These are phyloP conservation scores for Muscicapa comitata DNA, from an alignment of 2,797 vertebrate species.

Conservation along the genomic window DNA sequence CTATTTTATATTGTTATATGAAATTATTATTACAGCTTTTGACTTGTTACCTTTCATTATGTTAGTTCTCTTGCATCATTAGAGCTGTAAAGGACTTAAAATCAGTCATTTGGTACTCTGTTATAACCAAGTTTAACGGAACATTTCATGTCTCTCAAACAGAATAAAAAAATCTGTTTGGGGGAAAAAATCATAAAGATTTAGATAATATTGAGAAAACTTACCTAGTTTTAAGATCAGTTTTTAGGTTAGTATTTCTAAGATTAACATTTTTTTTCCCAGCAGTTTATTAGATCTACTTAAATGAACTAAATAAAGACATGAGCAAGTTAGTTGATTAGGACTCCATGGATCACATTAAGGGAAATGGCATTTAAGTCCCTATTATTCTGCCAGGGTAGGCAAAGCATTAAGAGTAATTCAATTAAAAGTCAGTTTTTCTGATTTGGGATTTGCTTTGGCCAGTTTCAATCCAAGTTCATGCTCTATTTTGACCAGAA, in stretches of 20 bases:
- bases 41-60: fast-evolving
- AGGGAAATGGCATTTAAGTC: not conserved
- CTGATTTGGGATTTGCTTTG: not conserved
- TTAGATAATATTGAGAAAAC: not conserved
- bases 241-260: not conserved
- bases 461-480: not conserved
- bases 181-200: not conserved
- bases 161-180: not conserved
- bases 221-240: not conserved
- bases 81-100: not conserved
- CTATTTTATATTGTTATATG: not conserved
- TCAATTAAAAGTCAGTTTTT: not conserved
- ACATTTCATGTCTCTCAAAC: not conserved
- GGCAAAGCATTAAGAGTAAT: not conserved
- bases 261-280: not conserved
- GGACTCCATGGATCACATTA: not conserved
- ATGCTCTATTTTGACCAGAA: not conserved
- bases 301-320: not conserved
- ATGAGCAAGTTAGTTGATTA: not conserved
- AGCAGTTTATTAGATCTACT: not conserved
- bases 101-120: not conserved
- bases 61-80: not conserved
- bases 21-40: not conserved
- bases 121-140: not conserved
- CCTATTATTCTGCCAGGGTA: not conserved